These are phyloP conservation scores for Microcaecilia unicolor DNA, from an alignment of 2,797 vertebrate species.

Conservation along the genomic window DNA sequence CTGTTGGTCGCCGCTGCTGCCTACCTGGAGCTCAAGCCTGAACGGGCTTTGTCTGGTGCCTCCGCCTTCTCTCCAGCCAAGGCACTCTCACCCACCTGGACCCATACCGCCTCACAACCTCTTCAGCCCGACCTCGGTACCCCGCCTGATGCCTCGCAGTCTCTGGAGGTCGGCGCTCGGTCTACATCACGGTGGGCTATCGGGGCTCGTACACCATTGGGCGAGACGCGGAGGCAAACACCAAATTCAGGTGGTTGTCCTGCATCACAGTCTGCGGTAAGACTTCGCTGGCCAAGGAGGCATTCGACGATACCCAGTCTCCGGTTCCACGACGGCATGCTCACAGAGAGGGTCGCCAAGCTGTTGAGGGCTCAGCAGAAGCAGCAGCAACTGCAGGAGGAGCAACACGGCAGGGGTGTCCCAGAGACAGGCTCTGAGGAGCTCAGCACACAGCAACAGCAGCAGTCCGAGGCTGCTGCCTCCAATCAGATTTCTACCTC, in stretches of 20 bases:
- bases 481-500: too few relatives aligned
- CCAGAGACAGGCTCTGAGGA: too few relatives aligned
- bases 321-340: too few relatives aligned
- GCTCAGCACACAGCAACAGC: too few relatives aligned
- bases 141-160: conserved; percentile 64
- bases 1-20: conserved; percentile 25
- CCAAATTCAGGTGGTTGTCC: conserved; percentile 91
- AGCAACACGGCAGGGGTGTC: too few relatives aligned
- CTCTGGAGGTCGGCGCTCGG: conserved; percentile 70
- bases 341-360: too few relatives aligned
- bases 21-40: conserved; percentile 35
- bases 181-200: conserved; percentile 96
- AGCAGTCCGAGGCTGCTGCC: too few relatives aligned
- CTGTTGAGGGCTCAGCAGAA: too few relatives aligned
- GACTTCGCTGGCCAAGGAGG: conserved; percentile 93
- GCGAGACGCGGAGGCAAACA: conserved; percentile 88
- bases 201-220: conserved; percentile 92
- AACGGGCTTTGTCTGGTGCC: conserved; percentile 13
- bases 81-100: conserved; percentile 71
- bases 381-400: too few relatives aligned
- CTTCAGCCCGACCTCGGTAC: conserved; percentile 58
- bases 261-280: conserved; percentile 96
- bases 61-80: conserved; percentile 23
- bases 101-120: conserved; percentile 48
- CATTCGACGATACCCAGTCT: conserved; percentile 87